Evolutionary conservation across 30 jellyfish, hydroid and myxozoan species (phyloP), one percentile per base, ranked within the genome.

Genomic region (Hydractinia symbiolongicarpus): DNA sequence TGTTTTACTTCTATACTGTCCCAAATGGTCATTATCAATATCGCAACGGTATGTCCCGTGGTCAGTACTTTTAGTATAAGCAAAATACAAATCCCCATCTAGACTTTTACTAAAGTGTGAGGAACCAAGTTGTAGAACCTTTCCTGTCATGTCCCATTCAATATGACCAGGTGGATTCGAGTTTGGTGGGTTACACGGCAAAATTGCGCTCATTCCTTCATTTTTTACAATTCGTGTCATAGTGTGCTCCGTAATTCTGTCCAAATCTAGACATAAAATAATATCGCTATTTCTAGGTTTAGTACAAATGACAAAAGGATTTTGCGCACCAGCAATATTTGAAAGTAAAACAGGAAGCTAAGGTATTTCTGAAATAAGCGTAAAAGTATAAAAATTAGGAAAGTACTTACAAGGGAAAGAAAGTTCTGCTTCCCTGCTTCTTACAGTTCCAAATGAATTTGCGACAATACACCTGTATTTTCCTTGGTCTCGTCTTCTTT

Each of bases 131-230:
- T 7, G 49, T 83, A 8, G 53, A 55, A 14, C 87, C 82, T 51
- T 82, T 75, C 7, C 50, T 13, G 82, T n/a, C 75, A 84, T 94
- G 19, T 86, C 58, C 99, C 99, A 94, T 68, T 88, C 78, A 4
- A 94, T 94, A 76, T 78, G 88, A 19, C 93, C 81, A 77, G 88
- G 96, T 0, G 99, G 99, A 79, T 82, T 88, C 40, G 99, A 94
- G 73, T 88, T 86, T 17, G 99, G 99, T 40, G 99, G 95, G 71
- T 94, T 86, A 79, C 99, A 94, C 67, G 72, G 52, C 17, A 94
- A 84, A n/a, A 88, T 78, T 11, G 93, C 91, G 40, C 84, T 88
- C 49, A 81, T 88, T 4, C 99, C 99, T 77, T 88, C 96, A 66
- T 82, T 83, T 30, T 30, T 30, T 30, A 30, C 44, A 30, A 30